Base-by-base conservation (phyloP, 2,797 vertebrate species). In the Yasuhikotakia modesta region DNA sequence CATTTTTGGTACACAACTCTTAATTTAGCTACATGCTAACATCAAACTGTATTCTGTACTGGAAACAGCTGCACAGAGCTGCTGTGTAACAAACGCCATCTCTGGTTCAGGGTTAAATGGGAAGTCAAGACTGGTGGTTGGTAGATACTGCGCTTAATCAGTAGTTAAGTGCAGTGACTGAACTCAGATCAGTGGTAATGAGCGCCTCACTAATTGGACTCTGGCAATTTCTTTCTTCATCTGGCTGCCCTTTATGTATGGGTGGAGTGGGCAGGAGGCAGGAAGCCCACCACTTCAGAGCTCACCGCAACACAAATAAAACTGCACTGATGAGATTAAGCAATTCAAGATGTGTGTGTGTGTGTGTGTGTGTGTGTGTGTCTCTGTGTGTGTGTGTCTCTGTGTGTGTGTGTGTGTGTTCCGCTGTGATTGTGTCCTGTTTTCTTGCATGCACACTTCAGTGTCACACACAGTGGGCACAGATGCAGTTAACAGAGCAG, bases 311-410 rank as follows among this genome's bases (percentile, higher is more conserved):
- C 83, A 86, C 63, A 89, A 88, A 88, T 82, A 87, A 81, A 85
- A 82, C 83, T 81, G 84, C 83, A 87, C 89, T 92, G 92, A 92
- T 94, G 92, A 92, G 92, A 94, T 90, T 92, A 93, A 94, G 86
- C 66, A 73, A 88, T 94, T 94, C 92, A 95, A 95, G 91, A 94
- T 94, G 92, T 90, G 90, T 76, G 60, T 78, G 79, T 85, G 84
- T 89, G 84, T n/a, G n/a, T n/a, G n/a, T n/a, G n/a, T n/a, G n/a
- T n/a, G n/a, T n/a, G n/a, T n/a, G n/a, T n/a, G n/a, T n/a, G n/a
- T n/a, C n/a, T n/a, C n/a, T n/a, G n/a, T n/a, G n/a, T n/a, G n/a
- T n/a, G n/a, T n/a, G n/a, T n/a, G n/a, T n/a, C n/a, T n/a, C n/a
- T n/a, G n/a, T n/a, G n/a, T n/a, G n/a, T n/a, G n/a, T n/a, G n/a